phyloP scores from a whole-genome alignment of 2,113 vertebrate genomes.

The Physeter macrocephalus region DNA sequence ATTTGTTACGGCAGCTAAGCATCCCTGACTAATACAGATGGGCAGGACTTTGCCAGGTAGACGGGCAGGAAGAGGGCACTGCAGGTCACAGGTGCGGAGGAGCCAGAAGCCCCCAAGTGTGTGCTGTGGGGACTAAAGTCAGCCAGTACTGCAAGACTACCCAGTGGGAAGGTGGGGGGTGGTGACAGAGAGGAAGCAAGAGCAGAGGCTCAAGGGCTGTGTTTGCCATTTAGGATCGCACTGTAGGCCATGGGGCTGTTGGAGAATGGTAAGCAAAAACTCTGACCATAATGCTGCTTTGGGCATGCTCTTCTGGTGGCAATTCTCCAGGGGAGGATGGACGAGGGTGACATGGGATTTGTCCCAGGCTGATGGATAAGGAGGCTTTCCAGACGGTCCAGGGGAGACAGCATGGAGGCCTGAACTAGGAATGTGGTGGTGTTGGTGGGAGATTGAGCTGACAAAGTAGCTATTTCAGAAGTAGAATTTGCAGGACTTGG shows the following conservation, averaged over 20 bases:
- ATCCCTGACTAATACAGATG: neutral
- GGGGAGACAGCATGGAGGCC: neutral
- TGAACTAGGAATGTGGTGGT: neutral
- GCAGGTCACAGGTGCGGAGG: no score
- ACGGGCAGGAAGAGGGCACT: neutral
- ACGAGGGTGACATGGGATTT: neutral
- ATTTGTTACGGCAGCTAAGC: neutral
- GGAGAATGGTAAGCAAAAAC: neutral
- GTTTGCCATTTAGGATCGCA: neutral
- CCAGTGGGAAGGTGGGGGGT: neutral
- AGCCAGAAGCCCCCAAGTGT: fast-evolving
- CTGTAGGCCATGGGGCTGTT: fast-evolving
- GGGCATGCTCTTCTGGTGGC: neutral
- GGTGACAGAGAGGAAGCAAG: no score
- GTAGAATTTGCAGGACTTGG: no score
- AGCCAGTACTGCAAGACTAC: neutral
- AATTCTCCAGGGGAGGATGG: neutral
- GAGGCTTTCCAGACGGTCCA: neutral
- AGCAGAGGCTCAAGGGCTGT: neutral
- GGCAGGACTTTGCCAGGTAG: neutral
- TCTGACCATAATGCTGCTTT: fast-evolving
- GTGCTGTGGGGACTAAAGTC: no score
- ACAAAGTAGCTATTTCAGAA: neutral
- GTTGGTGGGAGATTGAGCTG: neutral
- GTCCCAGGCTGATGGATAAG: neutral